A percentile compares a stretch with the other conserved stretches of the same genome.
phyloP scores from a whole-genome alignment of 1,140 invertebrate genomes.

The Drosophila pruinosa region DNA sequence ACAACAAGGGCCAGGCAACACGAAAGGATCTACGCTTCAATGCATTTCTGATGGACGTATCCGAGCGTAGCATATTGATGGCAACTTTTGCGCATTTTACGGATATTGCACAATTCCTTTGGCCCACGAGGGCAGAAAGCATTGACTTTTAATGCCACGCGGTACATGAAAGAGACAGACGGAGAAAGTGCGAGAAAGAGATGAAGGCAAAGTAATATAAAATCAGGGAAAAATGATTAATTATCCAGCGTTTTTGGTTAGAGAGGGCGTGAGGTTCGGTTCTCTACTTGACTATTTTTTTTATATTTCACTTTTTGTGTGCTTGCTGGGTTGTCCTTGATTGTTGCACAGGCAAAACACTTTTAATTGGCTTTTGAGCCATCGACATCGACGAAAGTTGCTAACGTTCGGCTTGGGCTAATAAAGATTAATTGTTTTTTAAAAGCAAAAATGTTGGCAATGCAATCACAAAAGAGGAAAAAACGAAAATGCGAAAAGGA shows the following conservation, averaged over 20 bases:
- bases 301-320: background rate
- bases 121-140: constrained; percentile 1
- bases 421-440: constrained; percentile 82
- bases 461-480: constrained; percentile 7
- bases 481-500: background rate
- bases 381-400: constrained; percentile 47
- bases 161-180: constrained; percentile 10
- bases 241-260: constrained; percentile 45
- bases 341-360: constrained; percentile 70
- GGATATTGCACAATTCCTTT: constrained; percentile 76
- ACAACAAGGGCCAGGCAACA: constrained; percentile 35
- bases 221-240: constrained; percentile 71
- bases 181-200: background rate
- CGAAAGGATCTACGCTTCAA: constrained; percentile 78
- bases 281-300: background rate
- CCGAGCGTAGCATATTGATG: constrained; percentile 81
- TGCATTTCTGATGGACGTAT: constrained; percentile 81
- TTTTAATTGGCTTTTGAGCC: constrained; percentile 81
- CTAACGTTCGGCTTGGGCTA: constrained; percentile 37
- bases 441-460: constrained; percentile 74
- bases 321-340: constrained; percentile 36
- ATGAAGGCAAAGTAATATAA: constrained; percentile 28
- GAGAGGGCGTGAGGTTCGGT: constrained; percentile 6
- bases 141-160: constrained; percentile 37
- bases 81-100: constrained; percentile 80